These are phyloP conservation scores for Labrus mixtus DNA, from an alignment of 2,113 vertebrate species.

Conservation along the genomic window DNA sequence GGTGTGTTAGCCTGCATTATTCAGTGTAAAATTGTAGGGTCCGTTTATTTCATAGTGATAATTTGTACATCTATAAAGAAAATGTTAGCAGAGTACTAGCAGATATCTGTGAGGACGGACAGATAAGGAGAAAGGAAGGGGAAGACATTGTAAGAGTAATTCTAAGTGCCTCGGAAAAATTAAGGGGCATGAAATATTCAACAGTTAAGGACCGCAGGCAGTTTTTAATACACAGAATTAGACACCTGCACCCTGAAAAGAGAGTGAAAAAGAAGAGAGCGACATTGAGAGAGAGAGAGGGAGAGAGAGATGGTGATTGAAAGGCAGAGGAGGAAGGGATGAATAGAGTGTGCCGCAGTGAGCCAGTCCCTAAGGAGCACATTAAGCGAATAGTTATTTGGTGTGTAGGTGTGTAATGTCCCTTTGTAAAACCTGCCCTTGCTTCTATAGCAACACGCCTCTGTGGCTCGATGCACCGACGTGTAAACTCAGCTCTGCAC, in stretches of 20 bases:
- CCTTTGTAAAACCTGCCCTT: constrained; percentile 75
- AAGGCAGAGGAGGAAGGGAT: constrained; percentile 43
- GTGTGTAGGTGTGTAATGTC: constrained; percentile 81
- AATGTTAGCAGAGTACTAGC: constrained; percentile 39
- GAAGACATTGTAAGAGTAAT: constrained; percentile 54
- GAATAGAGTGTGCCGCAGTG: constrained; percentile 67
- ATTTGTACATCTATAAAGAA: constrained; percentile 5
- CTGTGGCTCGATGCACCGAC: constrained; percentile 54
- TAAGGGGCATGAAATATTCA: constrained; percentile 78
- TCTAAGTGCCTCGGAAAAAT: constrained; percentile 64
- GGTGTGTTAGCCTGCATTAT: constrained; percentile 23
- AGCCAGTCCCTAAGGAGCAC: constrained; percentile 69
- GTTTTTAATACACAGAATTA: constrained; percentile 72
- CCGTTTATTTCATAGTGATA: constrained; percentile 38
- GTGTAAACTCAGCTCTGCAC: constrained; percentile 56
- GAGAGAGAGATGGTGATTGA: constrained; percentile 50
- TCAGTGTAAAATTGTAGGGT: constrained; percentile 8
- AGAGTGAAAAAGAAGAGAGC: constrained; percentile 38
- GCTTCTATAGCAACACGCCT: constrained; percentile 79
- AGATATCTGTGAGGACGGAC: constrained; percentile 24
- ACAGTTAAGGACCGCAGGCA: constrained; percentile 61
- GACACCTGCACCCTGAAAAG: constrained; percentile 59
- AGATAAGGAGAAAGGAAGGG: constrained; percentile 34
- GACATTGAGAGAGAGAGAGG: constrained; percentile 15
- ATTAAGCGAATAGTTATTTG: constrained; percentile 78